Conservation (phyloP, 2,113 vertebrate species). For the Otis tarda region DNA sequence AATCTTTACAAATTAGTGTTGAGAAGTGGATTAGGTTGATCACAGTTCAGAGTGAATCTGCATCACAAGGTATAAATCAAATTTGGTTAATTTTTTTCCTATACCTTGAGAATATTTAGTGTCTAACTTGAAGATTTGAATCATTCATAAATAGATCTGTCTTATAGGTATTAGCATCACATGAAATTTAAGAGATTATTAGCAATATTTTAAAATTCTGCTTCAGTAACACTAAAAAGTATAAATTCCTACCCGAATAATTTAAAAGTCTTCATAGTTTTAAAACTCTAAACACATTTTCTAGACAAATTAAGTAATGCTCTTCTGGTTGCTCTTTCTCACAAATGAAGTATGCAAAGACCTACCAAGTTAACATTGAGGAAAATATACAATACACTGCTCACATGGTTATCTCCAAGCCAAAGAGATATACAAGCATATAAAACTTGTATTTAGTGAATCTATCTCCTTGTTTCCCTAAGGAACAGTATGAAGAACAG, state of each 20-base stretch:
- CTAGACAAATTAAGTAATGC: background rate
- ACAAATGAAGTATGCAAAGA: background rate
- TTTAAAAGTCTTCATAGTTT: background rate
- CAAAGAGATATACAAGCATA: background rate
- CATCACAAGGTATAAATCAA: background rate
- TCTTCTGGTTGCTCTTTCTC: background rate
- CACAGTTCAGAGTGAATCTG: background rate
- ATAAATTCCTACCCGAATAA: background rate
- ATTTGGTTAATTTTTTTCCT: background rate
- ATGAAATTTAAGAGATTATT: background rate
- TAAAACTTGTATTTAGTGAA: background rate
- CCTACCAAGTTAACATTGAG: background rate
- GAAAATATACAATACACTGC: background rate
- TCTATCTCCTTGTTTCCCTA: background rate
- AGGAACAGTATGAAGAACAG: background rate
- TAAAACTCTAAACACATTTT: background rate
- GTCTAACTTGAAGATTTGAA: background rate
- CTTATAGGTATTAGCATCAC: background rate
- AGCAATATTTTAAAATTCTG: background rate
- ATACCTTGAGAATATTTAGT: background rate
- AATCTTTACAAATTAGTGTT: background rate
- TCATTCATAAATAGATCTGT: background rate
- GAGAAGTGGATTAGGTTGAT: background rate
- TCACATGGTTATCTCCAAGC: background rate
- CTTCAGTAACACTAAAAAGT: background rate